Conservation (phyloP, 1,140 invertebrate species). For the Mizuhopecten yessoensis region DNA sequence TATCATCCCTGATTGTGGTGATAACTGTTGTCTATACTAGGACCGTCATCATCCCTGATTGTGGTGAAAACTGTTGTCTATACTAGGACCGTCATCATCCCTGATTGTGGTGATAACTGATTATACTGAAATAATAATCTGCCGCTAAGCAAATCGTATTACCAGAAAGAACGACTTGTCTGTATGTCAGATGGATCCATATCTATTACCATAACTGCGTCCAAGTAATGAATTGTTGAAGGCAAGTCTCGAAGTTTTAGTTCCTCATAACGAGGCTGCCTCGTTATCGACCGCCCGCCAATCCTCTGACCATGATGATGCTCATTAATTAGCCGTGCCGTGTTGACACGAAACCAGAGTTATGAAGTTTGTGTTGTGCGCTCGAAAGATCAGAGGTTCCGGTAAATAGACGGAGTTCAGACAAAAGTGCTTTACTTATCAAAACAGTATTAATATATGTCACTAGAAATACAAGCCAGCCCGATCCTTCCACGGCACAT, state of each 20-base stretch:
- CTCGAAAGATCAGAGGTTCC: background rate
- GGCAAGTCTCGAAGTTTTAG: background rate
- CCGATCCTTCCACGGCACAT: background rate
- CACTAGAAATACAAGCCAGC: background rate
- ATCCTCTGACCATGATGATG: background rate
- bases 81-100: too few relatives aligned
- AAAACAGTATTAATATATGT: background rate
- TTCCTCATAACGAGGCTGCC: background rate
- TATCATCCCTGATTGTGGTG: too few relatives aligned
- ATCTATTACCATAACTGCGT: background rate
- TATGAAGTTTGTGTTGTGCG: background rate
- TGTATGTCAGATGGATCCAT: background rate
- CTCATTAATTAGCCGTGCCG: constrained; percentile 25
- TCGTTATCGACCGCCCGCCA: background rate
- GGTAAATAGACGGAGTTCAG: background rate
- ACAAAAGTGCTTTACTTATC: background rate
- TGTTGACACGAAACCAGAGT: background rate
- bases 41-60: too few relatives aligned
- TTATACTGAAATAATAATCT: too few relatives aligned
- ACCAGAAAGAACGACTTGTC: background rate
- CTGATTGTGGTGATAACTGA: too few relatives aligned
- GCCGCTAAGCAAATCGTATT: too few relatives aligned
- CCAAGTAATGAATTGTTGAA: background rate
- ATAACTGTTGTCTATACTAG: too few relatives aligned
- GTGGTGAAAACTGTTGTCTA: too few relatives aligned